phyloP scores from a whole-genome alignment of 2,888 invertebrate species.

The Panzeria rudis region DNA sequence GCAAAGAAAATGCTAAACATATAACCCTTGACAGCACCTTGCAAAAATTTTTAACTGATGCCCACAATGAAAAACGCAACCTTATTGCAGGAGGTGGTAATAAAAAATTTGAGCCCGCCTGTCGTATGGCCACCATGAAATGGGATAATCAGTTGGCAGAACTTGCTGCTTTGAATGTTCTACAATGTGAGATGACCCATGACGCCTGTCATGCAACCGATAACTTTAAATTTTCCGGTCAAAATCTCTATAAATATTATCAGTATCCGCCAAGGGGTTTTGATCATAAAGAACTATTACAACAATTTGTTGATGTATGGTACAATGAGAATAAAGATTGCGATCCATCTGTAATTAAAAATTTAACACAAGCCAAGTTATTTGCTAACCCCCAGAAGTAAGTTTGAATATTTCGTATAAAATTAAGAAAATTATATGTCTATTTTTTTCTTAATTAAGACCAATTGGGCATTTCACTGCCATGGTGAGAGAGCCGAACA shows the following conservation, averaged over 20 bases:
- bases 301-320: too few species aligned
- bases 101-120: conserved; percentile 71
- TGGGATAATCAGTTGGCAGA: conserved; percentile 78
- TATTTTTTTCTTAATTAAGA: too few species aligned
- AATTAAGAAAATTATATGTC: too few species aligned
- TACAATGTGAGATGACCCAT: conserved; percentile 76
- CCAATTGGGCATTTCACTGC: too few species aligned
- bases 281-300: too few species aligned
- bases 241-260: conserved; percentile 73
- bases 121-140: conserved; percentile 79
- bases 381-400: too few species aligned
- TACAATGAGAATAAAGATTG: too few species aligned
- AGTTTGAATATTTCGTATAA: too few species aligned
- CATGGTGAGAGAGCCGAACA: too few species aligned
- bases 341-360: too few species aligned
- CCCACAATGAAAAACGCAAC: conserved; percentile 69
- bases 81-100: conserved; percentile 65
- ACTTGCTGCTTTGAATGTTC: conserved; percentile 77
- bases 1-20: conserved; percentile 37
- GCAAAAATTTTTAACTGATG: conserved; percentile 17
- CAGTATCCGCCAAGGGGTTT: too few species aligned
- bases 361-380: too few species aligned
- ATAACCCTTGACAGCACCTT: background rate
- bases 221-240: conserved; percentile 76
- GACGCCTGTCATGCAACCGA: conserved; percentile 78